These are phyloP conservation scores for Alfaro cultratus DNA, from an alignment of 2,797 vertebrate species.

Conservation along the genomic window DNA sequence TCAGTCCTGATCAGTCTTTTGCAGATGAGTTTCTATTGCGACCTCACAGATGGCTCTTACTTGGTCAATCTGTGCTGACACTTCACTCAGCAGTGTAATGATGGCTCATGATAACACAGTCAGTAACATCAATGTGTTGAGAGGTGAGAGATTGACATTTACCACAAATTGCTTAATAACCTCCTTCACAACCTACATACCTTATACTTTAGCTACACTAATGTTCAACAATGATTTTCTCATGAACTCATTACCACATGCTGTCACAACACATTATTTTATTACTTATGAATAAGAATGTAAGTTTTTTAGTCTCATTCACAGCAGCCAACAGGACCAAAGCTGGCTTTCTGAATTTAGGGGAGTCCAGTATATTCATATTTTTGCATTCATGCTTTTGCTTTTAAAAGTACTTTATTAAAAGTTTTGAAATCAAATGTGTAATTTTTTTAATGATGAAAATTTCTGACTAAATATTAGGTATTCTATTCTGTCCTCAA, in stretches of 20 bases:
- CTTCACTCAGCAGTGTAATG: conserved; percentile 13
- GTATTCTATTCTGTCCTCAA: not conserved
- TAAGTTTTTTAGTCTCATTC: not conserved
- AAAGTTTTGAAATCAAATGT: not conserved
- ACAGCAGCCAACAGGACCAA: not conserved
- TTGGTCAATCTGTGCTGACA: conserved; percentile 34
- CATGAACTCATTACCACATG: not conserved
- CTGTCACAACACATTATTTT: not conserved
- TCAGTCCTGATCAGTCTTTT: not conserved
- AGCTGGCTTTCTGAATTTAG: not conserved
- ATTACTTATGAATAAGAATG: not conserved
- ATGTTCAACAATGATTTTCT: not conserved
- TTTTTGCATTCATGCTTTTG: not conserved
- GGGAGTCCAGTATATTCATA: not conserved
- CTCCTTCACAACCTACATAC: not conserved
- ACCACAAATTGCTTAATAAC: not conserved
- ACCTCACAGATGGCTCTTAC: conserved; percentile 12
- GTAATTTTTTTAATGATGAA: not conserved
- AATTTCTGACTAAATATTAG: not conserved
- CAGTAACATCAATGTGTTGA: not conserved
- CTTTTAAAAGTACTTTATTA: not conserved
- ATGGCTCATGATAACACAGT: conserved; percentile 11
- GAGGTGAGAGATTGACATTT: not conserved
- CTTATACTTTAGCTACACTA: not conserved
- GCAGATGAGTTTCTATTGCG: not conserved